phyloP scores from a whole-genome alignment of 1,140 invertebrate genomes.

The Euura lappo region DNA sequence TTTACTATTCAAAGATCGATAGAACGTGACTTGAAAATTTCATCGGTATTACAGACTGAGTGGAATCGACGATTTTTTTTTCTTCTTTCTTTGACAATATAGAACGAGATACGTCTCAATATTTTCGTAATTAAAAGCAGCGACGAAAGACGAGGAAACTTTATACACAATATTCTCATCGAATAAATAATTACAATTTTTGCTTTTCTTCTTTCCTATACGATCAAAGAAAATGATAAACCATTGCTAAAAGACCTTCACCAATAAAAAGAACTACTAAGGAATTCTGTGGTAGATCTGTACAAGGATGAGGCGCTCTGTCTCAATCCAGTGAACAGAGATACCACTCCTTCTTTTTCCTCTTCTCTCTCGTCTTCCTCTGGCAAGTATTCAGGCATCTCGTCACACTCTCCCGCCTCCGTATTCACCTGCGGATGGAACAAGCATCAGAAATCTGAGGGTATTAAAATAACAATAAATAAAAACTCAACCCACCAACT shows the following conservation, averaged over 20 bases:
- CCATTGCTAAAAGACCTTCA: slow-evolving; percentile 35
- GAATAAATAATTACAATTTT: background rate
- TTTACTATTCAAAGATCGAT: too few relatives aligned
- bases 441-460: background rate
- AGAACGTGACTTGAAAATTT: too few relatives aligned
- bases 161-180: too few relatives aligned
- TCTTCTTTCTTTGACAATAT: too few relatives aligned
- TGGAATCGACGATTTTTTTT: too few relatives aligned
- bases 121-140: too few relatives aligned
- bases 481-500: slow-evolving; percentile 40
- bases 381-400: slow-evolving; percentile 57
- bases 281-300: slow-evolving; percentile 57
- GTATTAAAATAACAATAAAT: background rate
- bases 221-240: slow-evolving; percentile 11
- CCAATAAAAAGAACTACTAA: slow-evolving; percentile 60
- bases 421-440: slow-evolving; percentile 39
- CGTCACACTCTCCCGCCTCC: slow-evolving; percentile 47
- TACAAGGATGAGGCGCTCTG: slow-evolving; percentile 59
- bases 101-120: too few relatives aligned
- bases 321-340: slow-evolving; percentile 55
- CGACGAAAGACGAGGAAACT: too few relatives aligned
- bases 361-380: slow-evolving; percentile 56
- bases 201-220: background rate
- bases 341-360: slow-evolving; percentile 55
- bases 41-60: too few relatives aligned